Percentiles rank a stretch among this genome's conserved stretches.
These are phyloP conservation scores for Fopius arisanus DNA, from an alignment of 1,140 invertebrate genomes.

Conservation along the genomic window DNA sequence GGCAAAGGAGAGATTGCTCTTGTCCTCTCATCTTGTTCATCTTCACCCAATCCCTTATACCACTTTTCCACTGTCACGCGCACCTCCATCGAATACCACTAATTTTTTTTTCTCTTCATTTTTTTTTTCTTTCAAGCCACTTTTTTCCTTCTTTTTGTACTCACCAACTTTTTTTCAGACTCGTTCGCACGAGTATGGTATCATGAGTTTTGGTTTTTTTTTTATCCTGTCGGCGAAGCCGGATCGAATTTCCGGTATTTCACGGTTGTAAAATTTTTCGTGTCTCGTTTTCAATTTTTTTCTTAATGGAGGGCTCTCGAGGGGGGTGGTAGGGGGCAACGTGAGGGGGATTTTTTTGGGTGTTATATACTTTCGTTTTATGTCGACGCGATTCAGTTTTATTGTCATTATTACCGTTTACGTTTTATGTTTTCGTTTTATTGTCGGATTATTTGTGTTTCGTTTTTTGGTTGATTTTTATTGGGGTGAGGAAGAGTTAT, in stretches of 20 bases:
- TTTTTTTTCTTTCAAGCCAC: constrained; percentile 23
- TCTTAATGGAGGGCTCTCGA: neutral
- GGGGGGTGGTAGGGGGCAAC: no score
- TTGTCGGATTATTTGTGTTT: constrained; percentile 33
- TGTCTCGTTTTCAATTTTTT: constrained; percentile 12
- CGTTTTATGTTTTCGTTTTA: neutral
- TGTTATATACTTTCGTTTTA: neutral
- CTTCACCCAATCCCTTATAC: constrained; percentile 11
- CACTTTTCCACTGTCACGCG: constrained; percentile 24
- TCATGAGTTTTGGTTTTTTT: constrained; percentile 38
- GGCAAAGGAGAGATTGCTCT: constrained; percentile 1
- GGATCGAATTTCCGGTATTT: constrained; percentile 37
- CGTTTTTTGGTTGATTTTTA: constrained; percentile 27
- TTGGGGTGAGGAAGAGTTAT: no score
- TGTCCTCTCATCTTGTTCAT: constrained; percentile 6
- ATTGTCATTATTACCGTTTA: neutral
- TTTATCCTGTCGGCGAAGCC: constrained; percentile 14
- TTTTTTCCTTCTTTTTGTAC: constrained; percentile 23
- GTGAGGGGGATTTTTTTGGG: no score
- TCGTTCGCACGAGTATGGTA: constrained; percentile 33
- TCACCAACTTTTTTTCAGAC: constrained; percentile 26
- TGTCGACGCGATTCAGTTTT: neutral
- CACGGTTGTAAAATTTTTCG: constrained; percentile 31
- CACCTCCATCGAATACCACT: constrained; percentile 37
- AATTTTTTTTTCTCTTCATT: constrained; percentile 40